phyloP scores from a whole-genome alignment of 2,113 vertebrate genomes.

The Sphaerodactylus townsendi region DNA sequence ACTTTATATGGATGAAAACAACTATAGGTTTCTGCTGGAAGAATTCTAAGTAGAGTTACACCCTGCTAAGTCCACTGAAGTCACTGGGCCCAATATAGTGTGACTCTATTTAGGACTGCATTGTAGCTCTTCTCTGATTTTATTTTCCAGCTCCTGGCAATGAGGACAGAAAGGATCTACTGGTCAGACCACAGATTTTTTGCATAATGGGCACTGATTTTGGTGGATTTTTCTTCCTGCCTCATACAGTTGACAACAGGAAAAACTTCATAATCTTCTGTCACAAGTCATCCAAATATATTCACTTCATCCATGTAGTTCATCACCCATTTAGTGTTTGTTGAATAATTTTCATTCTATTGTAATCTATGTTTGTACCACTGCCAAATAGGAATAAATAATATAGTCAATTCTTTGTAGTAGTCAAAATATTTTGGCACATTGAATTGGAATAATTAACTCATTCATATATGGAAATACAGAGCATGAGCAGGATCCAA shows the following conservation, averaged over 20 bases:
- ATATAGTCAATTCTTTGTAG: too few species aligned
- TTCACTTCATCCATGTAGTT: not conserved
- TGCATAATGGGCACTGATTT: not conserved
- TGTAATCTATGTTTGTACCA: too few species aligned
- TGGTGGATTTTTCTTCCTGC: not conserved
- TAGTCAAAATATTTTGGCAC: too few species aligned
- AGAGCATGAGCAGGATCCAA: too few species aligned
- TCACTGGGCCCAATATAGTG: too few species aligned
- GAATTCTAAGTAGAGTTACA: too few species aligned
- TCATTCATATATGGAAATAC: too few species aligned
- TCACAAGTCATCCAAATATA: not conserved
- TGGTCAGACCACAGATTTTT: not conserved
- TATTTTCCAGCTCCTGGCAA: not conserved
- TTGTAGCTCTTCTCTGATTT: not conserved
- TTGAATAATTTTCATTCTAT: not conserved
- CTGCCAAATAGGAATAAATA: too few species aligned
- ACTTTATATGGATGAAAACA: conserved; percentile 1
- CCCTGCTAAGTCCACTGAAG: too few species aligned
- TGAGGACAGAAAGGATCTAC: not conserved
- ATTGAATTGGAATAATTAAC: too few species aligned
- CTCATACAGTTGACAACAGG: not conserved
- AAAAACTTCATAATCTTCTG: not conserved
- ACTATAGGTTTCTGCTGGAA: not conserved
- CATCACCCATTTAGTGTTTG: not conserved
- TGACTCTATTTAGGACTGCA: too few species aligned